These are phyloP conservation scores for Agonum fuliginosum DNA, from an alignment of 2,888 invertebrate species.

Conservation along the genomic window DNA sequence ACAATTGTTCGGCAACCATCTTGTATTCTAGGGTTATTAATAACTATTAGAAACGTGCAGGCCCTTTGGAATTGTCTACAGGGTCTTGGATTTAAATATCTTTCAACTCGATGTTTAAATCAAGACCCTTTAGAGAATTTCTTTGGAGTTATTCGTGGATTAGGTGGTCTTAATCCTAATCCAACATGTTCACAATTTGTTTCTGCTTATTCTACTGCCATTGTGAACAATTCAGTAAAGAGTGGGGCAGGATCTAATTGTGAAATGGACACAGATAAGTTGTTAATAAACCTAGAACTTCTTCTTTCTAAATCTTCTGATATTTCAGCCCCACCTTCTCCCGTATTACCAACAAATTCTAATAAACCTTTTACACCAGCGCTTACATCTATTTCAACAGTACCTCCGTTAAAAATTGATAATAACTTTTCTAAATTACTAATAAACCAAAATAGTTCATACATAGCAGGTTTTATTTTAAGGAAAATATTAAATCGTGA, in stretches of 20 bases:
- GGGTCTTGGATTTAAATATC: slow-evolving; percentile 22
- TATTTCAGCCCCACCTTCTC: neutral
- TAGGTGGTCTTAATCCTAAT: slow-evolving; percentile 7
- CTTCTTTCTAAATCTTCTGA: neutral
- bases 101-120: slow-evolving; percentile 21
- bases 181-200: slow-evolving; percentile 19
- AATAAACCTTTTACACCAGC: neutral
- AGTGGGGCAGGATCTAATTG: slow-evolving; percentile 6
- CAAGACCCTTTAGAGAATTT: slow-evolving; percentile 25
- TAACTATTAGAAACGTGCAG: neutral
- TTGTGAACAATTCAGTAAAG: slow-evolving; percentile 9
- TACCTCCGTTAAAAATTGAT: neutral
- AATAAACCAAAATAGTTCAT: neutral
- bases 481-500: neutral
- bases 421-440: neutral
- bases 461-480: neutral
- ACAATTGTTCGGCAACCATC: neutral
- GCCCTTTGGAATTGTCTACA: slow-evolving; percentile 5
- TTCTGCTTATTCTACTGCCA: neutral
- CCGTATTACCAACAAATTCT: neutral
- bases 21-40: slow-evolving; percentile 7
- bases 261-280: neutral
- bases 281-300: neutral
- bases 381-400: neutral
- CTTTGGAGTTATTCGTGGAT: slow-evolving; percentile 13